Conservation (phyloP, 2,113 vertebrate genomes). For the Caretta caretta region DNA sequence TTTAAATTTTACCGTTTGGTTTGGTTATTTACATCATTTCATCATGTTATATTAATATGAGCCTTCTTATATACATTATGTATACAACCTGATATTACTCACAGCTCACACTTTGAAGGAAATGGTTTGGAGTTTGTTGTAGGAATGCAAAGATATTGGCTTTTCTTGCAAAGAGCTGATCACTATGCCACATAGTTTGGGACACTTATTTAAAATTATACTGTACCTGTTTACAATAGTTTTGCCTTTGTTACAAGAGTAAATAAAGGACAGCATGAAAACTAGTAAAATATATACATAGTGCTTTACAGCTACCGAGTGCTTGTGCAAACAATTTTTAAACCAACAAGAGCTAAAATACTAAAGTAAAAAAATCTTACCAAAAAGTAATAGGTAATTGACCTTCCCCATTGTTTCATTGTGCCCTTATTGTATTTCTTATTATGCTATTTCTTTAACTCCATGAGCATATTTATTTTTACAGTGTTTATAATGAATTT, state of each 20-base stretch:
- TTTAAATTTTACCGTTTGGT: background rate
- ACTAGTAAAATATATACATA: background rate
- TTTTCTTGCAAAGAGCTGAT: background rate
- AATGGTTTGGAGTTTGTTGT: background rate
- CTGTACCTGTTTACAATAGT: background rate
- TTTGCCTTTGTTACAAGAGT: background rate
- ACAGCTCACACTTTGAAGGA: background rate
- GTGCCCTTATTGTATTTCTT: background rate
- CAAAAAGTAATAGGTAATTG: background rate
- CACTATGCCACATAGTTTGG: background rate
- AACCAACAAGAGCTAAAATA: background rate
- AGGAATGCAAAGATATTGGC: background rate
- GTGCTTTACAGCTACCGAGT: background rate
- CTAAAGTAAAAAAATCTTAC: background rate
- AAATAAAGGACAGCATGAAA: background rate
- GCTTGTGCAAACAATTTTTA: background rate
- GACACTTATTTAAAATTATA: background rate
- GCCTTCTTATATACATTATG: background rate
- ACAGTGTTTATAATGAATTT: background rate
- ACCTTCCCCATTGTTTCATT: background rate
- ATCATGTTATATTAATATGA: background rate
- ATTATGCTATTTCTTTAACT: background rate
- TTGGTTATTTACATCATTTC: background rate
- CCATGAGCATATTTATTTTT: background rate
- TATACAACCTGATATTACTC: background rate